Evolutionary conservation across 2,888 invertebrate genomes (phyloP).

Genomic region (Achlya flavicornis): DNA sequence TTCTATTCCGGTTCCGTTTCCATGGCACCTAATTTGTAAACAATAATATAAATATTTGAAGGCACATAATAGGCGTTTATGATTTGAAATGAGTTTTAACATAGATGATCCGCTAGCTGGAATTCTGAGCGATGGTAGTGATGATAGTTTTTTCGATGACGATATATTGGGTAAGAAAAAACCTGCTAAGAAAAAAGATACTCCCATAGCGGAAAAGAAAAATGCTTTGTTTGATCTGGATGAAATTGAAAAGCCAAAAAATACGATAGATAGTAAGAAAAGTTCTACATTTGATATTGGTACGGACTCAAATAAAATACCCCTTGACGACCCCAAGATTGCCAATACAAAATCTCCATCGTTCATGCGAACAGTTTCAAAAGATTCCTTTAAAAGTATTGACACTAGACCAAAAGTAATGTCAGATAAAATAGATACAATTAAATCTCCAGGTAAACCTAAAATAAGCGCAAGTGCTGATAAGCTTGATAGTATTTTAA

Average conservation of each 20-base stretch:
- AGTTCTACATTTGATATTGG: slow-evolving; percentile 49
- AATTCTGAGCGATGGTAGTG: slow-evolving; percentile 87
- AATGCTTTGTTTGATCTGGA: slow-evolving; percentile 70
- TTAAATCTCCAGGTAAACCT: slow-evolving; percentile 61
- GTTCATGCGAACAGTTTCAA: slow-evolving; percentile 54
- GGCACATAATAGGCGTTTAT: too few species aligned
- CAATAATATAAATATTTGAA: slow-evolving; percentile 25
- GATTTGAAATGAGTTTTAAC: slow-evolving; percentile 79
- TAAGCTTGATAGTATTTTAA: slow-evolving; percentile 58
- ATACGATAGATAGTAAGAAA: slow-evolving; percentile 44
- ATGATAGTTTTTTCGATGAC: slow-evolving; percentile 89
- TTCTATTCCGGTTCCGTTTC: slow-evolving; percentile 49
- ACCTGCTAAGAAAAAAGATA: slow-evolving; percentile 58
- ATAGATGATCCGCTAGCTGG: slow-evolving; percentile 86
- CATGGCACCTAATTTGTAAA: slow-evolving; percentile 65
- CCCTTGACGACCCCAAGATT: slow-evolving; percentile 45
- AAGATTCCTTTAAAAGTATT: slow-evolving; percentile 54
- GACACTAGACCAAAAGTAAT: slow-evolving; percentile 46
- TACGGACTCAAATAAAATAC: slow-evolving; percentile 41
- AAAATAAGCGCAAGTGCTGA: slow-evolving; percentile 56
- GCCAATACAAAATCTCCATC: slow-evolving; percentile 47
- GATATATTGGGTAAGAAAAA: slow-evolving; percentile 79
- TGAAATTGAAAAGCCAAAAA: slow-evolving; percentile 44
- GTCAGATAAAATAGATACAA: slow-evolving; percentile 27
- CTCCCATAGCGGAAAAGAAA: slow-evolving; percentile 63